Evolutionary conservation across 2,797 vertebrate species (phyloP), one percentile per base, ranked within the genome.

Genomic region (Gymnothorax reevesii): DNA sequence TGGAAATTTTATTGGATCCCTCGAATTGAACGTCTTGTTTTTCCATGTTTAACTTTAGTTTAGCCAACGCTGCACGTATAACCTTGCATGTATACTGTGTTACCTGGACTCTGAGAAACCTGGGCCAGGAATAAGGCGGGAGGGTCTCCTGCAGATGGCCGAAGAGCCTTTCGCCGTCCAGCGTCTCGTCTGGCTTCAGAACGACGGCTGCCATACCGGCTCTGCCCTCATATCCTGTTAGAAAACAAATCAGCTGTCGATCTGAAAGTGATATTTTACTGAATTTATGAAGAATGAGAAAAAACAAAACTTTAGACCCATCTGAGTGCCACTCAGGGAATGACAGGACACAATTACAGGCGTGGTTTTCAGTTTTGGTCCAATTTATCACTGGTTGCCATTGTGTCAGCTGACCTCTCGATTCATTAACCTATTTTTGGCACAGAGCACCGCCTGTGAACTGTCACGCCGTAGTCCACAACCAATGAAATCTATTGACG

Each of bases 71-170:
- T 42, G 4, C 69, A 27, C 12, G 27, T 27, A n/a, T 66, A n/a
- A n/a, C 5, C 22, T 66, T 22, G 20, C 25, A 42, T 73, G 12
- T 27, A 73, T 13, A 73, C 3, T 27, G 25, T 9, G 25, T 87
- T 90, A 98, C 98, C 96, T 97, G 97, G 5, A 98, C 89, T 83
- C 97, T 93, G n/a, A 98, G 92, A 90, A 98, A 98, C 66, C 96
- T 94, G 0, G 97, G 97, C 91, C 96, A 92, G 3, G 97, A 95
- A 0, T 97, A 98, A 0, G 94, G 85, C 0, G 98, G 97, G 15
- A 98, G 94, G 0, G 94, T 91, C 88, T 94, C 90, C 0, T 92
- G 88, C 57, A 97, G 85, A 17, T 97, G 95, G 7, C 1, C 5
- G 83, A 94, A 96, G 8, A 98, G 92, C 2, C 86, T 87, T 3